These are phyloP conservation scores for Hypocryptadius cinnamomeus DNA, from an alignment of 2,113 vertebrate genomes.

Conservation along the genomic window DNA sequence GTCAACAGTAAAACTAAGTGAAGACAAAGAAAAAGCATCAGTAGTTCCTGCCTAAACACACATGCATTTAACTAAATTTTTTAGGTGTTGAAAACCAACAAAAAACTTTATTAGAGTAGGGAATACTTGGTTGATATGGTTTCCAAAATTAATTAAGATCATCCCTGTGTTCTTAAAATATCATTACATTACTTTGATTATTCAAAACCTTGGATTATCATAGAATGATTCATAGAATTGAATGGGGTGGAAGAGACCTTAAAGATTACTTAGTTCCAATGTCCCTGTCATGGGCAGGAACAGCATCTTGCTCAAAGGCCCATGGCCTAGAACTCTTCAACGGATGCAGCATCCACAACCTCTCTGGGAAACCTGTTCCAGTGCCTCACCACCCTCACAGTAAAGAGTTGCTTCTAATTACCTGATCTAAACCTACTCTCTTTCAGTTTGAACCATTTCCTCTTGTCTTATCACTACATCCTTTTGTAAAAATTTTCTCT, in stretches of 20 bases:
- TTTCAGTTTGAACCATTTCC: neutral
- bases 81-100: neutral
- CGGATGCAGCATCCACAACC: neutral
- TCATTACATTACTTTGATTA: neutral
- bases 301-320: neutral
- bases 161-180: neutral
- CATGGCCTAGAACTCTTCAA: neutral
- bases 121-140: neutral
- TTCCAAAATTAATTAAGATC: neutral
- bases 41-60: neutral
- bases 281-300: neutral
- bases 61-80: neutral
- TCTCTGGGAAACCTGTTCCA: neutral
- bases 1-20: neutral
- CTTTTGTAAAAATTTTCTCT: neutral
- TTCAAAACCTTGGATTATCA: neutral
- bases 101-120: neutral
- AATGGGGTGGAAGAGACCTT: neutral
- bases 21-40: neutral
- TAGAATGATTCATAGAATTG: neutral
- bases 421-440: neutral
- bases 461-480: neutral
- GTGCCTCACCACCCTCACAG: neutral
- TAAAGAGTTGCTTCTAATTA: neutral
- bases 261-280: neutral